These are phyloP conservation scores for Falco concolor DNA, from an alignment of 2,797 vertebrate genomes.

Conservation along the genomic window DNA sequence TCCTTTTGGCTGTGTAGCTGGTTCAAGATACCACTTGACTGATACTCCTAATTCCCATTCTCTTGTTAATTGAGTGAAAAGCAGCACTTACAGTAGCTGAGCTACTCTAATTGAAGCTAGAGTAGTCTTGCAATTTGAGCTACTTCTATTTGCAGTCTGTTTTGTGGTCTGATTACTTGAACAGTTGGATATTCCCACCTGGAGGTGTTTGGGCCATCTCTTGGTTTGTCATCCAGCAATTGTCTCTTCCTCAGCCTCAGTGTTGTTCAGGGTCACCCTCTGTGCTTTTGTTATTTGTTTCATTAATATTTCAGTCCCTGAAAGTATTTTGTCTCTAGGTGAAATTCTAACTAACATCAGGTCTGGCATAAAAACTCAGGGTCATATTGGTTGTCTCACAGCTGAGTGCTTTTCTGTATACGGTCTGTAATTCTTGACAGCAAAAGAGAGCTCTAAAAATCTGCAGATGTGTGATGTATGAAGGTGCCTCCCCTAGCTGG, in stretches of 20 bases:
- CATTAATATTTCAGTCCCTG: not conserved
- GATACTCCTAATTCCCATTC: not conserved
- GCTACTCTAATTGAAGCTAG: not conserved
- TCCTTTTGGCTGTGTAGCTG: not conserved
- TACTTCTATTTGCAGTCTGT: not conserved
- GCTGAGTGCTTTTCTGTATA: not conserved
- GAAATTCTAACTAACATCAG: not conserved
- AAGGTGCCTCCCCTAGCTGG: not conserved
- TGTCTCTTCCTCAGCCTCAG: not conserved
- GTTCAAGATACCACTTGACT: not conserved
- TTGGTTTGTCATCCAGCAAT: not conserved
- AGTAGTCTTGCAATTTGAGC: not conserved
- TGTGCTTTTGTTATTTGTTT: not conserved
- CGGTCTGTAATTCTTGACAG: not conserved
- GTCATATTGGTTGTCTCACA: not conserved
- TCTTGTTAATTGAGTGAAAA: slow-evolving; percentile 3
- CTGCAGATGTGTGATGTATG: not conserved
- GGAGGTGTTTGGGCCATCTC: not conserved
- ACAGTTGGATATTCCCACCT: not conserved
- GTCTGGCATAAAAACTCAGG: not conserved
- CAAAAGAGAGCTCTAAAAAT: not conserved
- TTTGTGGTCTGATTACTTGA: not conserved
- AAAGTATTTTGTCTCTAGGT: not conserved
- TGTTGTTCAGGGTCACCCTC: not conserved
- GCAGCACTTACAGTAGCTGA: not conserved